Base-by-base conservation (phyloP, 1,140 invertebrate genomes). In the Drosophila watanabei region DNA sequence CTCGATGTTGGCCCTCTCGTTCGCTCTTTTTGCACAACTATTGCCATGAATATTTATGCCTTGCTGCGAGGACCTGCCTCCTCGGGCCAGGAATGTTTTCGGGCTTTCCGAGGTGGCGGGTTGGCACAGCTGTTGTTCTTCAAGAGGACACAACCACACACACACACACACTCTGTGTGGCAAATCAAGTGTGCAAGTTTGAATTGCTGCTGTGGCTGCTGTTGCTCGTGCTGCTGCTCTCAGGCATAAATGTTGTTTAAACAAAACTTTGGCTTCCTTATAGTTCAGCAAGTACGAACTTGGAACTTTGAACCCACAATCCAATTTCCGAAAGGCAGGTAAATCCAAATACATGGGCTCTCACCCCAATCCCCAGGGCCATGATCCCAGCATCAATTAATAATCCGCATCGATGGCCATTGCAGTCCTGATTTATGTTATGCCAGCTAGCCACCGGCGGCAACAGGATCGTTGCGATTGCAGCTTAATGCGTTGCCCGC, bases 1-100 rank as follows among this genome's bases (percentile, higher is more conserved):
- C 61, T 56, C 32, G n/a, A 46, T 70, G 60, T 62, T 62, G 43
- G 57, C 48, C 76, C 45, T 63, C 63, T 63, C 49, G 28, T 39
- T 63, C 58, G 49, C 45, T 62, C 68, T 57, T 32, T 49, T 61
- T 35, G 46, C 37, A 51, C 57, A 73, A 61, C 72, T 75, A 57
- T 84, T 71, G 41, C 86, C 80, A 89, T 89, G 85, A 89, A 89
- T 89, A 89, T 89, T 89, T 89, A 89, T 90, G 85, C 75, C 70
- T 79, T 90, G 86, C 70, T 76, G 85, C 68, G 52, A 59, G 81
- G 54, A 57, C 37, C 75, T 77, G 51, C 64, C 75, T 77, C 57
- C 68, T 52, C 32, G 5, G 35, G 35, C 57, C 46, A 6, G 46
- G 37, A 70, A 75, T 80, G 84, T 84, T 87, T 73, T 41, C 62